Conservation (phyloP, 2,113 vertebrate species). For the Gnathonemus longibarbis region DNA sequence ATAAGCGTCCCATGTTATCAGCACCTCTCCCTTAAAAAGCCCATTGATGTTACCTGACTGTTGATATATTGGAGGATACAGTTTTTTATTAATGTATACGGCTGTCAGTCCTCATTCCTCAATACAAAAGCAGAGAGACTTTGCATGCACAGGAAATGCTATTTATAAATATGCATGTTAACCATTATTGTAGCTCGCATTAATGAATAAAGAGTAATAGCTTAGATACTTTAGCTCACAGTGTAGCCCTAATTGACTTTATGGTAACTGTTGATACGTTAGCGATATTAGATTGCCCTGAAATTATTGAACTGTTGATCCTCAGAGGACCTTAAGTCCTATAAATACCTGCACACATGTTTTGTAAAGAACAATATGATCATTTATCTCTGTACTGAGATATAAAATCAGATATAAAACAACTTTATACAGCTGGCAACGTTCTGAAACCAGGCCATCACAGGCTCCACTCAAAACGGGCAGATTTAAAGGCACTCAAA, state of each 20-base stretch:
- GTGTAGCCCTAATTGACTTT: neutral
- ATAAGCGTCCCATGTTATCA: neutral
- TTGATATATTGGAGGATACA: neutral
- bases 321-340: neutral
- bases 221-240: neutral
- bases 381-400: neutral
- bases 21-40: neutral
- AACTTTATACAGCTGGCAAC: neutral
- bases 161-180: neutral
- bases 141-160: neutral
- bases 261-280: neutral
- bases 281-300: neutral
- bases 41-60: neutral
- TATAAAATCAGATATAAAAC: neutral
- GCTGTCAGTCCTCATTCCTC: neutral
- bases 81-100: neutral
- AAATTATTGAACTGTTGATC: neutral
- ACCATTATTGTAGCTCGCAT: neutral
- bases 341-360: neutral
- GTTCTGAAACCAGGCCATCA: neutral
- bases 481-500: neutral
- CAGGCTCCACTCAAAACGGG: neutral
- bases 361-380: neutral
- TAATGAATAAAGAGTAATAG: neutral
- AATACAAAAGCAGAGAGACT: neutral